Evolutionary conservation across 2,888 invertebrate species (phyloP).

Genomic region (Choreutis nemorana): DNA sequence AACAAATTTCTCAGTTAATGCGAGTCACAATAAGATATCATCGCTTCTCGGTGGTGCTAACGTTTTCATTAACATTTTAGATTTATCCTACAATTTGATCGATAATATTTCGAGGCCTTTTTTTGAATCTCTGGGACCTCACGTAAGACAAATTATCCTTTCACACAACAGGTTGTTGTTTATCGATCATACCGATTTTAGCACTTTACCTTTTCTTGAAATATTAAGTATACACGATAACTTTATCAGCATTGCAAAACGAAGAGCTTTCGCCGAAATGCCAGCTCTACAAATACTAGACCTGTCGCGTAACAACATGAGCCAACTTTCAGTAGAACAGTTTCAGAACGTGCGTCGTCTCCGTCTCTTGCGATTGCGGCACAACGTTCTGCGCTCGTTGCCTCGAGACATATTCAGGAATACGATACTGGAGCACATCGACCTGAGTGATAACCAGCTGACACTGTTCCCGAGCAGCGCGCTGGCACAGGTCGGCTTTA

Average conservation of each 20-base stretch:
- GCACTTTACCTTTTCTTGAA: slow-evolving; percentile 22
- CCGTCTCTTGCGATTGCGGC: slow-evolving; percentile 71
- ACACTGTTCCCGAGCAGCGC: slow-evolving; percentile 76
- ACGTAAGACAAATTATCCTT: slow-evolving; percentile 38
- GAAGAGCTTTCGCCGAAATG: slow-evolving; percentile 70
- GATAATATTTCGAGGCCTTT: slow-evolving; percentile 63
- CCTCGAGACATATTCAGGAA: slow-evolving; percentile 78
- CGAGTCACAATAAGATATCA: slow-evolving; percentile 71
- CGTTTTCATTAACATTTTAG: slow-evolving; percentile 67
- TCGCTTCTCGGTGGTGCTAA: slow-evolving; percentile 26
- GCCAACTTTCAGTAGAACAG: slow-evolving; percentile 30
- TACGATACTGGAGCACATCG: slow-evolving; percentile 77
- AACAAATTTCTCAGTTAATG: slow-evolving; percentile 71
- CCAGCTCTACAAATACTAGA: slow-evolving; percentile 29
- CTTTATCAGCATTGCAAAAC: slow-evolving; percentile 66
- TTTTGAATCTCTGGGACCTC: slow-evolving; percentile 45
- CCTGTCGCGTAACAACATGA: slow-evolving; percentile 26
- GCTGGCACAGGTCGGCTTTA: slow-evolving; percentile 76
- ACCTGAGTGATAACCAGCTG: slow-evolving; percentile 76
- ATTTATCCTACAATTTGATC: slow-evolving; percentile 71
- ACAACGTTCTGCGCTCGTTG: slow-evolving; percentile 73
- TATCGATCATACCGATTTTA: slow-evolving; percentile 51
- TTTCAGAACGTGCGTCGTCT: slow-evolving; percentile 68
- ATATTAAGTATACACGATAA: slow-evolving; percentile 71
- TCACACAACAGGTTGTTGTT: slow-evolving; percentile 64